phyloP scores from a whole-genome alignment of 2,113 vertebrate species.

The Pagrus major region DNA sequence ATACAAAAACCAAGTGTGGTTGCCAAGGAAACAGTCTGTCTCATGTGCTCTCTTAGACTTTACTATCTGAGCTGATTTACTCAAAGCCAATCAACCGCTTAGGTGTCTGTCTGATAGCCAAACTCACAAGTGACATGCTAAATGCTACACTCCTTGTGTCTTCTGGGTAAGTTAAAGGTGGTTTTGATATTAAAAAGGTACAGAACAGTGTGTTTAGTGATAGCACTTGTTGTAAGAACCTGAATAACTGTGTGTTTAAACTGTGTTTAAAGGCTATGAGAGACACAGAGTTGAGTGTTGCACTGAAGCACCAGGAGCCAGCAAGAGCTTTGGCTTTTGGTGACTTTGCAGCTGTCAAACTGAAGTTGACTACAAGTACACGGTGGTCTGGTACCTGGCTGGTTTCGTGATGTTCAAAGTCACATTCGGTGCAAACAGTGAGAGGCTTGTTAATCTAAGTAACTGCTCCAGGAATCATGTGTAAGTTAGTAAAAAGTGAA shows the following conservation, averaged over 20 bases:
- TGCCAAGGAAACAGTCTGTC: slow-evolving; percentile 14
- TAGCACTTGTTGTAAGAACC: slow-evolving; percentile 67
- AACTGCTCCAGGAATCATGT: neutral
- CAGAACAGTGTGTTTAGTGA: slow-evolving; percentile 34
- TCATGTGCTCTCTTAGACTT: slow-evolving; percentile 18
- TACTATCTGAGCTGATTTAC: slow-evolving; percentile 18
- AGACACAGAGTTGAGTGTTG: slow-evolving; percentile 41
- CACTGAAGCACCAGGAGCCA: slow-evolving; percentile 59
- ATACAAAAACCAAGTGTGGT: slow-evolving; percentile 27
- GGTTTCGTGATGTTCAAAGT: slow-evolving; percentile 32
- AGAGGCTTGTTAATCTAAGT: slow-evolving; percentile 34
- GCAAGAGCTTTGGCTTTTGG: slow-evolving; percentile 39
- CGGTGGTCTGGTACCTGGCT: slow-evolving; percentile 24
- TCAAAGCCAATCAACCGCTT: slow-evolving; percentile 43
- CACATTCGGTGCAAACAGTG: slow-evolving; percentile 58
- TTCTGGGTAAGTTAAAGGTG: slow-evolving; percentile 18
- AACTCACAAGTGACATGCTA: slow-evolving; percentile 9
- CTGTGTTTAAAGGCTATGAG: slow-evolving; percentile 39
- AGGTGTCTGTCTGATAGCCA: slow-evolving; percentile 3
- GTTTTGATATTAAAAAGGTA: slow-evolving; percentile 23
- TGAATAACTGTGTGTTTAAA: slow-evolving; percentile 35
- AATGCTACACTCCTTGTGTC: slow-evolving; percentile 40
- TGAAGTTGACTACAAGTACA: neutral
- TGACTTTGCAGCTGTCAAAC: slow-evolving; percentile 36
- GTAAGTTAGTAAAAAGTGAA: slow-evolving; percentile 9